These are phyloP conservation scores for Drosophila siamana DNA, from an alignment of 2,888 invertebrate species.

Conservation along the genomic window DNA sequence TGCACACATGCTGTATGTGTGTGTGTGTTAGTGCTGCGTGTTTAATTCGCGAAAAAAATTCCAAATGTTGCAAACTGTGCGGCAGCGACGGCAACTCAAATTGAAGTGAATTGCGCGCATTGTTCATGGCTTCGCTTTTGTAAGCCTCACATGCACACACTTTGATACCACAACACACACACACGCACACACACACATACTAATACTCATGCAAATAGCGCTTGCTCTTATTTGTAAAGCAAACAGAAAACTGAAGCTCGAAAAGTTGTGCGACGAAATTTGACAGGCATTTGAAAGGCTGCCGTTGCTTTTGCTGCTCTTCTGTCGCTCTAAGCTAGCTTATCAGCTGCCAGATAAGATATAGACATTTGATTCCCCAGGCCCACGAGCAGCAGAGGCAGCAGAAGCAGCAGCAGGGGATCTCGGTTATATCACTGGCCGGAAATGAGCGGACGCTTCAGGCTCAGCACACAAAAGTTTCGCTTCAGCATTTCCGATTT, in stretches of 20 bases:
- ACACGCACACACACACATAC: constrained; percentile 8
- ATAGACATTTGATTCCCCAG: constrained; percentile 23
- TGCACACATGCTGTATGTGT: neutral
- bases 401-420: neutral
- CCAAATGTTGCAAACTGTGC: constrained; percentile 70
- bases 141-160: constrained; percentile 39
- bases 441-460: constrained; percentile 39
- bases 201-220: constrained; percentile 24
- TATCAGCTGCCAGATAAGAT: constrained; percentile 52
- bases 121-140: constrained; percentile 54
- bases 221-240: constrained; percentile 30
- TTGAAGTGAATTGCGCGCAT: constrained; percentile 74
- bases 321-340: neutral
- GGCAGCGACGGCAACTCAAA: constrained; percentile 45
- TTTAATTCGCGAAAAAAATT: constrained; percentile 71
- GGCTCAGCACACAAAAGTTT: neutral
- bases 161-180: constrained; percentile 20
- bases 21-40: constrained; percentile 58
- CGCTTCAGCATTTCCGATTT: constrained; percentile 39
- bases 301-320: neutral
- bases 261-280: constrained; percentile 32
- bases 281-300: constrained; percentile 22
- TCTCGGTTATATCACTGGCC: constrained; percentile 17
- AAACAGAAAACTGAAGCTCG: constrained; percentile 27
- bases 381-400: no score